Percentiles rank a stretch among this genome's conserved stretches.
phyloP scores from a whole-genome alignment of 1,140 invertebrate species.

The Caerostris extrusa region DNA sequence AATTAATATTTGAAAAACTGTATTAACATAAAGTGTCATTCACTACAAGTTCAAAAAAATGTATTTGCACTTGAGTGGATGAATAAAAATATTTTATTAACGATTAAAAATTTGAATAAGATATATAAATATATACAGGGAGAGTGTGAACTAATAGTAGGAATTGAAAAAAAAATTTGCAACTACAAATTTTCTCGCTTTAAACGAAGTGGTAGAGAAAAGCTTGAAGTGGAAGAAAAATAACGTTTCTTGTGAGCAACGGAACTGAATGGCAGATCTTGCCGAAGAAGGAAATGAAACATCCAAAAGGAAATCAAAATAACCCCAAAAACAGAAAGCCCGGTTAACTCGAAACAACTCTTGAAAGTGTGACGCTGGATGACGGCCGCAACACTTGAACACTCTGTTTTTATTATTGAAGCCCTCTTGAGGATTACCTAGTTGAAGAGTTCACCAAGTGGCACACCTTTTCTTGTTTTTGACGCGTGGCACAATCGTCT shows the following conservation, averaged over 20 bases:
- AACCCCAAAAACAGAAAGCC: not conserved
- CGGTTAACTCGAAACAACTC: not conserved
- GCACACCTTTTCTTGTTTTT: slow-evolving; percentile 60
- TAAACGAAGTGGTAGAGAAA: not conserved
- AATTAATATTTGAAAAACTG: too few species aligned
- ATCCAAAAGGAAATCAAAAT: not conserved
- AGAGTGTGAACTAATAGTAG: too few species aligned
- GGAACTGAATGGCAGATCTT: slow-evolving; percentile 25
- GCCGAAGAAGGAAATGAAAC: slow-evolving; percentile 22
- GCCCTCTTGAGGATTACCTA: slow-evolving; percentile 55
- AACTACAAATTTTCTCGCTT: not conserved
- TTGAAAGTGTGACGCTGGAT: slow-evolving; percentile 50
- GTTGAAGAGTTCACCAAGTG: slow-evolving; percentile 53
- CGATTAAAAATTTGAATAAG: too few species aligned
- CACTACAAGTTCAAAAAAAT: too few species aligned
- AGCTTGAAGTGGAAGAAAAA: slow-evolving; percentile 7
- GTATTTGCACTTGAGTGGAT: too few species aligned
- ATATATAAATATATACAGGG: too few species aligned
- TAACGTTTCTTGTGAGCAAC: not conserved
- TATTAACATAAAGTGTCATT: too few species aligned
- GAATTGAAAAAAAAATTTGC: too few species aligned
- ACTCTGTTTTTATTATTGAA: slow-evolving; percentile 66
- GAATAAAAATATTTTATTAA: too few species aligned
- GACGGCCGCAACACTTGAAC: slow-evolving; percentile 43
- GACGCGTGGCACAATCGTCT: slow-evolving; percentile 66